Evolutionary conservation across 2,797 vertebrate genomes (phyloP).

Genomic region (Argentina silus): DNA sequence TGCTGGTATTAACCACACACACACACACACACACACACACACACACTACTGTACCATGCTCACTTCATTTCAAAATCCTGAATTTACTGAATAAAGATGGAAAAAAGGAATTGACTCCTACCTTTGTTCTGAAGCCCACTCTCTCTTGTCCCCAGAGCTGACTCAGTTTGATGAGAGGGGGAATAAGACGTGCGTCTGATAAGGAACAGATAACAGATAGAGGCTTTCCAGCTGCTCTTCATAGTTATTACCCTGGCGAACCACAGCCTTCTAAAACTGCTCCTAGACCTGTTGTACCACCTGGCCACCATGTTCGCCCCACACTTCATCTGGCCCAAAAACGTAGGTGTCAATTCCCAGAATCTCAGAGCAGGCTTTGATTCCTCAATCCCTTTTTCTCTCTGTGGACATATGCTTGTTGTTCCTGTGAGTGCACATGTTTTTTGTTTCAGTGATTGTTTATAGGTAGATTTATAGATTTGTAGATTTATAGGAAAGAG

Average conservation of each 20-base stretch:
- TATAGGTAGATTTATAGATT: too few species aligned
- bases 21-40: not conserved
- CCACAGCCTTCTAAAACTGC: constrained; percentile 89
- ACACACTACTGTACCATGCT: not conserved
- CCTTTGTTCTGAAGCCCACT: not conserved
- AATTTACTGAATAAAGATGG: too few species aligned
- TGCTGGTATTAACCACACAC: constrained; percentile 77
- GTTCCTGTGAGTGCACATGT: too few species aligned
- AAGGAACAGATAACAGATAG: constrained; percentile 94
- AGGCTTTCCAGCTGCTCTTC: constrained; percentile 93
- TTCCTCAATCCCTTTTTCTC: too few species aligned
- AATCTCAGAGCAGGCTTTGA: too few species aligned
- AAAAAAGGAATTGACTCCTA: too few species aligned
- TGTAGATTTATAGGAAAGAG: too few species aligned
- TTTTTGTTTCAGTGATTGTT: too few species aligned
- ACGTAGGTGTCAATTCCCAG: constrained; percentile 73
- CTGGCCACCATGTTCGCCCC: constrained; percentile 97
- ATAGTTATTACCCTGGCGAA: constrained; percentile 92
- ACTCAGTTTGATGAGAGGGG: constrained; percentile 89
- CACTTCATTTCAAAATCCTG: constrained; percentile 11
- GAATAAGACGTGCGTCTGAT: constrained; percentile 87
- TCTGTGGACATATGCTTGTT: too few species aligned
- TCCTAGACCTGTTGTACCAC: constrained; percentile 95
- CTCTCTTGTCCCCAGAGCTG: constrained; percentile 76
- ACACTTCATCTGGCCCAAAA: constrained; percentile 97